Evolutionary conservation across 2,888 invertebrate genomes (phyloP), one percentile per base, ranked within the genome.

Genomic region (Conops quadrifasciatus): DNA sequence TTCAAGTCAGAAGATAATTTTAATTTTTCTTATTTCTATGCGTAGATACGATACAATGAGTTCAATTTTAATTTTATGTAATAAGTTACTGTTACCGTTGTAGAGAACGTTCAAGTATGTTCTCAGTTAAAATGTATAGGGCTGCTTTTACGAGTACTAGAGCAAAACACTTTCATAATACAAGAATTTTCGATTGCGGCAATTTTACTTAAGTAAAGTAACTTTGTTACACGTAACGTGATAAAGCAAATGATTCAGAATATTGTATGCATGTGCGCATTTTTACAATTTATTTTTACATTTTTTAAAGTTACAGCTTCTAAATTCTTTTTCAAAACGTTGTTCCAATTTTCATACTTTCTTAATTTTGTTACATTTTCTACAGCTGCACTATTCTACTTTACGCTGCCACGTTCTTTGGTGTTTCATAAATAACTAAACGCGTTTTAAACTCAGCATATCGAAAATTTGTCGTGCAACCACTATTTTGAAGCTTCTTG

Each of bases 341-440:
- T 26, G 2, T 26, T 28, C 28, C 21, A 21, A 30, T 60, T 60
- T 19, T 1, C 3, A 5, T 30, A n/a, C 30, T 60, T n/a, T 28
- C 5, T 62, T 16, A 43, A 13, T 62, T 63, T 26, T 13, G 24
- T 47, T 63, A 26, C 21, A 63, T 7, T 62, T 43, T 47, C 19
- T 30, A 30, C 36, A 59, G 3, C 28, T 56, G 2, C 19, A 36
- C 28, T 19, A 21, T 36, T 62, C 21, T 43, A 36, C 13, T 13
- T n/a, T 11, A 1, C n/a, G 16, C 49, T 24, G 21, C 53, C 30
- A 43, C 36, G 53, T 66, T 5, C 66, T 15, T 66, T 56, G 53
- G 66, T 21, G 53, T 66, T 56, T 28, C 16, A 36, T 66, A 24
- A 66, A 21, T 30, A 66, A 66, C 66, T 66, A 30, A 65, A 65